Conservation (phyloP, 2,113 vertebrate species). For the Ciconia boyciana region DNA sequence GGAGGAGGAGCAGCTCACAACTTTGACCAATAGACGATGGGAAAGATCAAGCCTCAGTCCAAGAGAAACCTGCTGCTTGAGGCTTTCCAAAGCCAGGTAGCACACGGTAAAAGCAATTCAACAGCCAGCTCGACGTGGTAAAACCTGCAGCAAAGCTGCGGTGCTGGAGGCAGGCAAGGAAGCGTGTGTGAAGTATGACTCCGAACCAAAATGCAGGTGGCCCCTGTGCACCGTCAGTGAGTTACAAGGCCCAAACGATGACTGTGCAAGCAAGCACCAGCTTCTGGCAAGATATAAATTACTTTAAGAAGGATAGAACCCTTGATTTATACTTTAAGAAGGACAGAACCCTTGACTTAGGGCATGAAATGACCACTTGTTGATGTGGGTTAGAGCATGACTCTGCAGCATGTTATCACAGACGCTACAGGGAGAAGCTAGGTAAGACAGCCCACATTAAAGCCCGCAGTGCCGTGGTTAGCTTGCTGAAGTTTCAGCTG, state of each 20-base stretch:
- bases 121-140: neutral
- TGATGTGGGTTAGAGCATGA: neutral
- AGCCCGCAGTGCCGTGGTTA: neutral
- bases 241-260: neutral
- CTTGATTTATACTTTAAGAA: neutral
- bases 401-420: neutral
- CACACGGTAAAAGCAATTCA: neutral
- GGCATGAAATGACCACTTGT: neutral
- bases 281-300: neutral
- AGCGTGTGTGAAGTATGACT: neutral
- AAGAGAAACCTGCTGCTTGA: neutral
- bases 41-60: neutral
- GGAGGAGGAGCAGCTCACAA: neutral
- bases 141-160: neutral
- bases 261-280: neutral
- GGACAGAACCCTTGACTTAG: neutral
- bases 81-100: neutral
- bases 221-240: neutral
- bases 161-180: neutral
- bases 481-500: neutral
- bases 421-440: neutral
- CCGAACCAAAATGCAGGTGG: neutral
- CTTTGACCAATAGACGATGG: neutral
- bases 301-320: neutral
- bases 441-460: neutral